phyloP scores from a whole-genome alignment of 2,113 vertebrate genomes.

The Callipepla squamata region DNA sequence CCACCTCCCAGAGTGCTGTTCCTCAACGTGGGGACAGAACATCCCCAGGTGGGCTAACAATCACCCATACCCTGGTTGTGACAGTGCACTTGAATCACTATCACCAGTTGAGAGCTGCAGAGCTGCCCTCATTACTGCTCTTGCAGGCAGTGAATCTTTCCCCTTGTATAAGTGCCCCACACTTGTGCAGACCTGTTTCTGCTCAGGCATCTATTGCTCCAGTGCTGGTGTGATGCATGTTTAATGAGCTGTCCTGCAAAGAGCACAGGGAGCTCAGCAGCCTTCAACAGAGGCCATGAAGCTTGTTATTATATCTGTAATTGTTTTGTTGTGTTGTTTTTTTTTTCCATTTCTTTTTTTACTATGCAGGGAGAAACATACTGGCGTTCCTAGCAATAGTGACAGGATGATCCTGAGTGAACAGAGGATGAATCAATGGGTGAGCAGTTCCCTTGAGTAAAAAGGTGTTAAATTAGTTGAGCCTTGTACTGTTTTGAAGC shows the following conservation, averaged over 20 bases:
- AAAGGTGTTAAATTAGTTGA: background rate
- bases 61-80: accelerated
- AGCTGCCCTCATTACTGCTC: background rate
- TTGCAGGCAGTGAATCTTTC: background rate
- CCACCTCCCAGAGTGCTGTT: background rate
- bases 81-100: background rate
- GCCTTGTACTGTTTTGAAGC: background rate
- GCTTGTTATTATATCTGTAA: background rate
- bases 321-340: background rate
- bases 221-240: background rate
- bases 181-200: background rate
- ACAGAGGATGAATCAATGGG: background rate
- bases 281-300: background rate
- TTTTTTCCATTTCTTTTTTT: background rate
- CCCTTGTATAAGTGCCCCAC: background rate
- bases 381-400: background rate
- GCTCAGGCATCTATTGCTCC: background rate
- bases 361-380: background rate
- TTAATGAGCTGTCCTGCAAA: background rate
- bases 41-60: accelerated
- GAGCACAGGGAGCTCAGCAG: background rate
- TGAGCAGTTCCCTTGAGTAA: slow-evolving; percentile 10
- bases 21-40: background rate
- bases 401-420: background rate
- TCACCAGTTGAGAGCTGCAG: background rate